Percentiles rank a stretch among this genome's conserved stretches.
These are phyloP conservation scores for Mungos mungo DNA, from an alignment of 2,113 vertebrate genomes.

Conservation along the genomic window DNA sequence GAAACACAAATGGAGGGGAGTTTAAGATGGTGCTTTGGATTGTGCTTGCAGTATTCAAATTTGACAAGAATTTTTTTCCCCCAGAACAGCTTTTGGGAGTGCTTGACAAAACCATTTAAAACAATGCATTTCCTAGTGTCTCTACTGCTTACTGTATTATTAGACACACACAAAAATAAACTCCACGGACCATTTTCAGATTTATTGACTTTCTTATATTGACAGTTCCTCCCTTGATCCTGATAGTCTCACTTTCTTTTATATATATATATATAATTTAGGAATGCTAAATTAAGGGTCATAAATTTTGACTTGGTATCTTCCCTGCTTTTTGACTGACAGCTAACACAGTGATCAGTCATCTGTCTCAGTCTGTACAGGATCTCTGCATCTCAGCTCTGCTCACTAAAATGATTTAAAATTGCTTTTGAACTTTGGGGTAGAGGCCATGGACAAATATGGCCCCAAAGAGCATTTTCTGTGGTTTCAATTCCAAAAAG, in stretches of 20 bases:
- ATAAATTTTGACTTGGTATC: neutral
- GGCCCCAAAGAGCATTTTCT: neutral
- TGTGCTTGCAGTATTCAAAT: neutral
- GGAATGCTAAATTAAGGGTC: neutral
- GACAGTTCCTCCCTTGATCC: neutral
- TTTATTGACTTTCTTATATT: neutral
- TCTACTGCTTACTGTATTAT: neutral
- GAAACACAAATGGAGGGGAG: neutral
- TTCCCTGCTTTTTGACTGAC: neutral
- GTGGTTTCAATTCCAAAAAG: neutral
- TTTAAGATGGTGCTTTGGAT: neutral
- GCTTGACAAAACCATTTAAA: neutral
- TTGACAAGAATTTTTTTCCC: neutral
- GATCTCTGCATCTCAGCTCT: neutral
- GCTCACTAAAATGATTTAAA: neutral
- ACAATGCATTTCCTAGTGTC: neutral
- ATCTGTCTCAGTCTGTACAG: neutral
- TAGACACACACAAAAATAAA: neutral
- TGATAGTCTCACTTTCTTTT: neutral
- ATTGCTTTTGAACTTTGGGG: constrained; percentile 25
- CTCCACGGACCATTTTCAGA: neutral
- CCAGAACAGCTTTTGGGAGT: neutral
- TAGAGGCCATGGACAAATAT: neutral
- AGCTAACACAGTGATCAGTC: neutral
- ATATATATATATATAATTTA: neutral